Percentiles rank a stretch among this genome's conserved stretches.
Conservation (phyloP, 1,140 invertebrate genomes). For the Platyscapa corneri region DNA sequence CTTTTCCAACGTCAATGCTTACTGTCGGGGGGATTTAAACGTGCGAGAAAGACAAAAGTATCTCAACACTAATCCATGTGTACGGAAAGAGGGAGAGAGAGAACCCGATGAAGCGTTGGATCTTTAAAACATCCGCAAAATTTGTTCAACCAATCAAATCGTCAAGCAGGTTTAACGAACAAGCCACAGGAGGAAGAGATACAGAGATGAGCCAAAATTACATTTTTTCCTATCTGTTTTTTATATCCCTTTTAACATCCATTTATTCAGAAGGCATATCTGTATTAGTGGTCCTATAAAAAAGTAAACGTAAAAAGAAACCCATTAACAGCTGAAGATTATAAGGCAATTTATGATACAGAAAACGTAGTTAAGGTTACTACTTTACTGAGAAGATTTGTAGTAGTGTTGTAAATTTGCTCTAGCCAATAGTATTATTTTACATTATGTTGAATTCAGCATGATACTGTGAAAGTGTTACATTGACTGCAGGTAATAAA, state of each 20-base stretch:
- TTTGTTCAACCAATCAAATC: slow-evolving; percentile 56
- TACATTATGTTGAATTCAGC: slow-evolving; percentile 8
- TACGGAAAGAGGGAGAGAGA: neutral
- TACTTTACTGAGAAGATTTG: neutral
- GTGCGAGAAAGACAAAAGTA: slow-evolving; percentile 1
- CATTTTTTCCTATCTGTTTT: neutral
- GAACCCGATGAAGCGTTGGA: neutral
- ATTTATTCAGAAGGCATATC: neutral
- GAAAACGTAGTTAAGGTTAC: neutral
- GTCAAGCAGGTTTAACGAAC: slow-evolving; percentile 24
- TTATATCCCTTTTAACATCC: neutral
- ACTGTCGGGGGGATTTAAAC: neutral
- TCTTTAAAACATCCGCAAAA: slow-evolving; percentile 56
- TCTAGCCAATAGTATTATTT: slow-evolving; percentile 20
- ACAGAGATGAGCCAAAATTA: neutral
- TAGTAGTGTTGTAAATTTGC: neutral
- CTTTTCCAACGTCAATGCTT: neutral
- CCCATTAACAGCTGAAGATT: neutral
- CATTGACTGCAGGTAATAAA: slow-evolving; percentile 25
- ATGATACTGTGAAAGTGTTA: slow-evolving; percentile 13
- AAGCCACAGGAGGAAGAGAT: neutral
- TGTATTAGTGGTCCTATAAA: neutral
- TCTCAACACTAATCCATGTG: neutral
- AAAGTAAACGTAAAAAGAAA: neutral
- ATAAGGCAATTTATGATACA: neutral